Percentiles rank a stretch among this genome's conserved stretches.
These are phyloP conservation scores for Girardia tigrina DNA, from an alignment of 2,888 invertebrate species.

Conservation along the genomic window DNA sequence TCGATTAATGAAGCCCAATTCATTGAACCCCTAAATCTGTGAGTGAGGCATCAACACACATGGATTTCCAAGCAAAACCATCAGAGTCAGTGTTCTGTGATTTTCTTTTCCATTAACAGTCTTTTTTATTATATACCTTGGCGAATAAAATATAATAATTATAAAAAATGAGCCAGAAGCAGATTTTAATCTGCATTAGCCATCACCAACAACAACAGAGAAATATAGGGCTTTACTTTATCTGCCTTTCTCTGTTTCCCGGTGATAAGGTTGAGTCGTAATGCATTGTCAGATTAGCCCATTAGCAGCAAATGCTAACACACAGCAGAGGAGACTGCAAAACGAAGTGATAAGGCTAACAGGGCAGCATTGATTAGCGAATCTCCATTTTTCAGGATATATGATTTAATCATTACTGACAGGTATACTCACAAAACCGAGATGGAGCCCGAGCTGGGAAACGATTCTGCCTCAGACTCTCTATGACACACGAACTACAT, in stretches of 20 bases:
- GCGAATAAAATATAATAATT: constrained; percentile 16
- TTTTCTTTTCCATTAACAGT: background rate
- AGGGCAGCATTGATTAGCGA: background rate
- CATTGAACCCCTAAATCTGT: background rate
- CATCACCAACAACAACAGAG: constrained; percentile 23
- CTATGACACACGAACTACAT: background rate
- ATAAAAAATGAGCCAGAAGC: constrained; percentile 11
- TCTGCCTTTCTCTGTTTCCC: constrained; percentile 12
- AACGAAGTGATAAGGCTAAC: constrained; percentile 17
- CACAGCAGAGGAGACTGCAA: background rate
- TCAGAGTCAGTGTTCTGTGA: background rate
- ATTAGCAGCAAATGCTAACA: constrained; percentile 7
- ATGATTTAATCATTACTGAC: constrained; percentile 23
- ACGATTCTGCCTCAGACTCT: background rate
- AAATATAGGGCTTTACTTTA: constrained; percentile 23
- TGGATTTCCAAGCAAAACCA: background rate
- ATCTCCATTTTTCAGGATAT: constrained; percentile 14
- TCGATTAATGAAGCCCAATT: background rate
- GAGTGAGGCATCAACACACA: background rate
- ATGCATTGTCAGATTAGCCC: constrained; percentile 23
- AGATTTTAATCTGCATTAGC: constrained; percentile 23
- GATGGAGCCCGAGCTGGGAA: background rate
- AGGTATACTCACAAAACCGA: constrained; percentile 11
- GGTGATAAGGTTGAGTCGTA: constrained; percentile 3
- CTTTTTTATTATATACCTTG: background rate